Evolutionary conservation across 2,888 invertebrate genomes (phyloP).

Genomic region (Pteria penguin): DNA sequence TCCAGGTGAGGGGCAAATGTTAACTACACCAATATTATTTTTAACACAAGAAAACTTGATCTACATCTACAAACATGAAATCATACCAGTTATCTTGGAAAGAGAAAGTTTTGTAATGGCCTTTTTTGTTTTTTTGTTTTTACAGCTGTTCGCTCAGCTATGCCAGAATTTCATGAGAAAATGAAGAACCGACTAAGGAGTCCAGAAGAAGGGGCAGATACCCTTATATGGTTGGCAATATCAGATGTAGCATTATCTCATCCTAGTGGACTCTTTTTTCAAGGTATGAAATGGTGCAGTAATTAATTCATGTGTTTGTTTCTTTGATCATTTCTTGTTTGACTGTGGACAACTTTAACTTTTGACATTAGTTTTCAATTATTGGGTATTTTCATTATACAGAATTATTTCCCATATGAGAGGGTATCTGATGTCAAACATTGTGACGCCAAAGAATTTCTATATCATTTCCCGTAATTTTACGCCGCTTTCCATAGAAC

Average conservation of each 20-base stretch:
- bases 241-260: constrained; percentile 72
- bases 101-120: no score
- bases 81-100: not conserved
- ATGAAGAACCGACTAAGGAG: constrained; percentile 80
- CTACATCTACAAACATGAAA: not conserved
- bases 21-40: not conserved
- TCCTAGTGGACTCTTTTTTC: constrained; percentile 80
- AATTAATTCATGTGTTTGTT: no score
- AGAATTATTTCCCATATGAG: no score
- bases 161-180: constrained; percentile 80
- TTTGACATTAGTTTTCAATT: no score
- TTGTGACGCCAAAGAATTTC: no score
- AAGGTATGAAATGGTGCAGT: no score
- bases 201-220: constrained; percentile 81
- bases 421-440: no score
- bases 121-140: constrained; percentile 23
- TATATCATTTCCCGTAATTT: no score
- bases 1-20: constrained; percentile 75
- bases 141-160: constrained; percentile 73
- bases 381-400: no score
- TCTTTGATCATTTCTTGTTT: no score
- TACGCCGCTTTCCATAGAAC: no score
- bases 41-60: not conserved
- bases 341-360: no score
- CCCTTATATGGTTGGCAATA: constrained; percentile 81